A percentile compares a stretch with the other conserved stretches of the same genome.
phyloP scores from a whole-genome alignment of 2,113 vertebrate species.

The Gymnogyps californianus region DNA sequence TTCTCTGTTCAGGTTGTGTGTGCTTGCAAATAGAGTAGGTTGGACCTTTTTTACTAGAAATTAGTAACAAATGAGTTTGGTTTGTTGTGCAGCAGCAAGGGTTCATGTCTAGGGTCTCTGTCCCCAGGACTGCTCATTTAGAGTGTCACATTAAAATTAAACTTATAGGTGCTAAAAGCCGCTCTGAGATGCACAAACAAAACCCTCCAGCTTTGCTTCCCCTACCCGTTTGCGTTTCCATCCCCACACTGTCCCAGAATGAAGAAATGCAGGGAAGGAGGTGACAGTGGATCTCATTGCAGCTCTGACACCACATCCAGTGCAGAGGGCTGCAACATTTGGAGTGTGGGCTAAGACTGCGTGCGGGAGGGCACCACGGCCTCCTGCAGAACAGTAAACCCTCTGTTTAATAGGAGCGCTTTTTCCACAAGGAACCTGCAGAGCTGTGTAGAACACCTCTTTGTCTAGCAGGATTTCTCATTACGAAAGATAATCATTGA shows the following conservation, averaged over 20 bases:
- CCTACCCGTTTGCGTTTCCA: accelerated
- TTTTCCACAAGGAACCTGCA: background rate
- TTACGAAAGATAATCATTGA: slow-evolving; percentile 36
- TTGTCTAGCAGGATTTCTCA: slow-evolving; percentile 30
- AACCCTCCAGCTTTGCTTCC: background rate
- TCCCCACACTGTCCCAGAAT: background rate
- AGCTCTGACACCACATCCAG: background rate
- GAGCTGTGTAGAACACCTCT: background rate
- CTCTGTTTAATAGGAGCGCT: background rate
- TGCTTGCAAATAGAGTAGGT: background rate
- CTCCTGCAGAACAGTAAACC: background rate
- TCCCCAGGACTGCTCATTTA: background rate
- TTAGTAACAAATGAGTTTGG: background rate
- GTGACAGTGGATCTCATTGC: background rate
- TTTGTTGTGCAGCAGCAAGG: background rate
- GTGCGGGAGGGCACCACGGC: accelerated
- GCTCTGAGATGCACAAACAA: background rate
- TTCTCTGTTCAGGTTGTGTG: background rate
- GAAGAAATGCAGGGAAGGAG: background rate
- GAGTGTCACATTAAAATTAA: background rate
- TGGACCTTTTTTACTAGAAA: background rate
- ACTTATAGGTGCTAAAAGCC: background rate
- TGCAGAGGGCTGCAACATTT: background rate
- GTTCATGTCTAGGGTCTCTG: background rate
- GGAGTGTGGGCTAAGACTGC: background rate